These are phyloP conservation scores for Carassius carassius DNA, from an alignment of 2,113 vertebrate genomes.

Conservation along the genomic window DNA sequence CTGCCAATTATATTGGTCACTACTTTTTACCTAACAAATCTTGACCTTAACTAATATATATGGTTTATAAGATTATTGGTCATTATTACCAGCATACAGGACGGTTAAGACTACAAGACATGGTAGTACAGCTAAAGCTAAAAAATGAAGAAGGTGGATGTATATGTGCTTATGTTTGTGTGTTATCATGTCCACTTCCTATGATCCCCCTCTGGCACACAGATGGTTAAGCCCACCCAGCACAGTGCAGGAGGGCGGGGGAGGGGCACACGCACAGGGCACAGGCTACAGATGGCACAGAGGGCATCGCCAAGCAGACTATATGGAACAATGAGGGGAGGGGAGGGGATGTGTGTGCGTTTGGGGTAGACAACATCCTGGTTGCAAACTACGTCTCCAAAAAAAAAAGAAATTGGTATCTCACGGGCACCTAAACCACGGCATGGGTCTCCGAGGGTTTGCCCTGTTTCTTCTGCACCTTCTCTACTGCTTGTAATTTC, in stretches of 20 bases:
- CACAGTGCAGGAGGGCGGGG: constrained; percentile 52
- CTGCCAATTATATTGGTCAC: neutral
- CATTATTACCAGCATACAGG: neutral
- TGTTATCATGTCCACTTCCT: constrained; percentile 61
- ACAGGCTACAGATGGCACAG: constrained; percentile 79
- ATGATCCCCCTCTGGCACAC: constrained; percentile 78
- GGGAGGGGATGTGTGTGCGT: constrained; percentile 11
- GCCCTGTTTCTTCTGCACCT: neutral
- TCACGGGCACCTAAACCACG: constrained; percentile 48
- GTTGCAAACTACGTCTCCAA: constrained; percentile 53
- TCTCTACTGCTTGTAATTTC: neutral
- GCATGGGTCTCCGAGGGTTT: neutral
- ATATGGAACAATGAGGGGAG: constrained; percentile 29
- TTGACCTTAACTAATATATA: neutral
- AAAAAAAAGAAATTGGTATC: constrained; percentile 57
- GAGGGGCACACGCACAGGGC: constrained; percentile 56
- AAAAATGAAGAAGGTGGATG: neutral
- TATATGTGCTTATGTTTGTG: constrained; percentile 42
- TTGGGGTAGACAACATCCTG: constrained; percentile 47
- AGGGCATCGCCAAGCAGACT: constrained; percentile 78
- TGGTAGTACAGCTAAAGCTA: neutral
- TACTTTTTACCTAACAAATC: neutral
- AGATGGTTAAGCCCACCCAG: constrained; percentile 83
- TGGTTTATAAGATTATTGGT: neutral
- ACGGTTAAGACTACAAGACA: neutral